These are phyloP conservation scores for Danio jaintianensis DNA, from an alignment of 2,797 vertebrate genomes.

Conservation along the genomic window DNA sequence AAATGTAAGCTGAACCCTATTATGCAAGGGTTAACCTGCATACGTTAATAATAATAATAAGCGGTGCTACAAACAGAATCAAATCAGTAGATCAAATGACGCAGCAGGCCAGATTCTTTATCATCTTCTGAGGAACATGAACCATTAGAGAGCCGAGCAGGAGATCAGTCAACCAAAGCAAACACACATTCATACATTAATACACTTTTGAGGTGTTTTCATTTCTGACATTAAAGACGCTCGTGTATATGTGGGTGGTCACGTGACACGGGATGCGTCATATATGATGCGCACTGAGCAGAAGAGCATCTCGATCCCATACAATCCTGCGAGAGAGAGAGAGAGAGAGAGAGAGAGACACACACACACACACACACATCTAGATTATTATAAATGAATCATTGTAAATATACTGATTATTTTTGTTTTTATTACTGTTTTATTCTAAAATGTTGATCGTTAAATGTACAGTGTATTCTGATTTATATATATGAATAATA, in stretches of 20 bases:
- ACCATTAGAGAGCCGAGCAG: neutral
- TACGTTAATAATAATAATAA: neutral
- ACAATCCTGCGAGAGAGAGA: neutral
- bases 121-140: neutral
- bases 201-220: neutral
- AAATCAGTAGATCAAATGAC: too few relatives aligned
- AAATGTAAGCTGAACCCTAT: neutral
- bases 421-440: too few relatives aligned
- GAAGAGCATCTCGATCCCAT: slow-evolving; percentile 9
- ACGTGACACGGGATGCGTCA: slow-evolving; percentile 24
- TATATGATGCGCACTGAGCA: slow-evolving; percentile 24
- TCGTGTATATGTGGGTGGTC: slow-evolving; percentile 29
- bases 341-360: too few relatives aligned
- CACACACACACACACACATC: too few relatives aligned
- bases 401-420: too few relatives aligned
- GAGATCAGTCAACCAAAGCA: too few relatives aligned
- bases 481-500: too few relatives aligned
- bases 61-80: neutral
- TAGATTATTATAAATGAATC: too few relatives aligned
- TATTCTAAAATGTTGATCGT: too few relatives aligned
- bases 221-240: slow-evolving; percentile 28
- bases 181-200: neutral
- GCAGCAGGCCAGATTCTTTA: too few relatives aligned
- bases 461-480: too few relatives aligned
- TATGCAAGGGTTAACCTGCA: neutral